Base-by-base conservation (phyloP, 2,113 vertebrate species). In the Boulengeromyrus knoepffleri region DNA sequence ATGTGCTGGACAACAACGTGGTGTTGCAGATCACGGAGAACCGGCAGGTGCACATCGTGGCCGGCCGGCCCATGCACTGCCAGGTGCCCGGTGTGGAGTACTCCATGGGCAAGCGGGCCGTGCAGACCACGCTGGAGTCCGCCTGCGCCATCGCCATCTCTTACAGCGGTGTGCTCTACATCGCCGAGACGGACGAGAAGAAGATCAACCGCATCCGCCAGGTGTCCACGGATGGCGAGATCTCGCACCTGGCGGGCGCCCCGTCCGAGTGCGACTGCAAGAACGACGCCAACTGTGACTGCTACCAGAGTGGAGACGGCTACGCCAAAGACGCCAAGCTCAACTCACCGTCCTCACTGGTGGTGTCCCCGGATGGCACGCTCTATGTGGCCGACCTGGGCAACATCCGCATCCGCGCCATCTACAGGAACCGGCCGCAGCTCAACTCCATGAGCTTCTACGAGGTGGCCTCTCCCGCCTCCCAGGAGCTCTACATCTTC, bases 1-100 rank as follows among this genome's bases (percentile, higher is more conserved):
- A 98, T 0, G 98, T 99, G 89, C 92, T 99, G 96, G 99, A 99
- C 95, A 99, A 99, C 94, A 99, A 99, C 0, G 97, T 99, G 0
- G 98, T 99, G 58, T 93, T 99, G 74, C 99, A 99, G 96, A 99
- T 99, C 94, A 99, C 98, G 0, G 98, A 99, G 91, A 99, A 99
- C 90, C 96, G 98, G 0, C 98, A 99, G 94, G 99, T 99, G 4
- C 98, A 98, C 90, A 98, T 99, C 0, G 98, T 98, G 3, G 98
- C 98, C 0, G 99, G 99, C 0, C 96, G 99, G 53, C 98, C 98
- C 5, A 99, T 99, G 98, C 98, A 99, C 90, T 99, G 99, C 91
- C 98, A 99, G 92, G 98, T 99, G 0, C 98, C 98, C 0, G 98
- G 98, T 0, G 97, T 99, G 92, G 99, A 99, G 88, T 99, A 99